Percentiles rank a stretch among this genome's conserved stretches.
Evolutionary conservation across 2,797 vertebrate species (phyloP).

Genomic region (Heteromormyrus szaboi): DNA sequence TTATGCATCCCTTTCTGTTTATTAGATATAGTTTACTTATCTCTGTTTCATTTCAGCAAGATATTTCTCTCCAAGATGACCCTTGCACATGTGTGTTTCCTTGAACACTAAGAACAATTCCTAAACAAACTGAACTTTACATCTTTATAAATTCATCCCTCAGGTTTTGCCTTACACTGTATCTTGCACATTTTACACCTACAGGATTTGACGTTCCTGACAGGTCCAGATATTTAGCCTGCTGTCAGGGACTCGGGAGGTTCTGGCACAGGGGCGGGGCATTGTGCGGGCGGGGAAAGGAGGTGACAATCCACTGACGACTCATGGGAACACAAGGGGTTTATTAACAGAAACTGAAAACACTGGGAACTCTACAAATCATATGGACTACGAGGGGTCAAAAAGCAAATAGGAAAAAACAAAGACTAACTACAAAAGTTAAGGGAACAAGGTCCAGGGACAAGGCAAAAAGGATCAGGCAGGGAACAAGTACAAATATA

Average conservation of each 20-base stretch:
- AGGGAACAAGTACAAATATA: neutral
- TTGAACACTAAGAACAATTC: neutral
- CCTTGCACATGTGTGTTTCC: neutral
- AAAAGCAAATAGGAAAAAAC: neutral
- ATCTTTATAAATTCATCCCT: neutral
- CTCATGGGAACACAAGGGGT: neutral
- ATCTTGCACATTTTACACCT: neutral
- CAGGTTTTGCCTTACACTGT: neutral
- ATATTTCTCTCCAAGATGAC: neutral
- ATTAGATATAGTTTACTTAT: neutral
- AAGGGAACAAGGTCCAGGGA: neutral
- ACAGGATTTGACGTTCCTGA: neutral
- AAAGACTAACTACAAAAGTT: neutral
- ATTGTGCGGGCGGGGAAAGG: neutral
- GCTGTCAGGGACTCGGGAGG: neutral
- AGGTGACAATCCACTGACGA: neutral
- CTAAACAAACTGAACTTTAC: neutral
- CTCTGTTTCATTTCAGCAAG: neutral
- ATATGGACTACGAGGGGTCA: neutral
- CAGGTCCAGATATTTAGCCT: neutral
- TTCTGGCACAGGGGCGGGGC: neutral
- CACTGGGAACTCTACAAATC: neutral
- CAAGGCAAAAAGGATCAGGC: neutral
- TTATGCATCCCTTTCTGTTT: neutral
- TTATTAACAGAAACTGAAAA: neutral